Evolutionary conservation across 2,797 vertebrate genomes (phyloP), one percentile per base, ranked within the genome.

Genomic region (Pelodytes ibericus): DNA sequence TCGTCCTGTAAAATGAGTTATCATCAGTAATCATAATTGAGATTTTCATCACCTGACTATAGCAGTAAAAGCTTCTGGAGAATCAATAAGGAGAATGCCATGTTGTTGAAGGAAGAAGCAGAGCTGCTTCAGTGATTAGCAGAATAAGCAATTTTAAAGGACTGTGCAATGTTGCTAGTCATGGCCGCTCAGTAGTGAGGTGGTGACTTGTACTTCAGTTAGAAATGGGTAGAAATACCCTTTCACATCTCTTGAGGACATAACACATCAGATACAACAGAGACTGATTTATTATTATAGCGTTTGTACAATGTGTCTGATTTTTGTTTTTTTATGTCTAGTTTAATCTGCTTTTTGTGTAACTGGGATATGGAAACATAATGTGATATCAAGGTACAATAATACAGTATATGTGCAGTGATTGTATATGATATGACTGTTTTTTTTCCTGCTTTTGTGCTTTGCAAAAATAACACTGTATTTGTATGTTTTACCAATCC

Each of bases 21-120:
- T 74, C 64, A 79, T 62, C 64, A 41, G n/a, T 30, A 57, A 57
- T 73, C 44, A 79, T 73, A 74, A 73, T 63, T 69, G 64, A 79
- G 77, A 79, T 79, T 79, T 79, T 73, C 77, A 73, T 58, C 71
- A 73, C 71, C 63, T 79, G 71, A 47, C 73, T 69, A 69, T 57
- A 62, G 56, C 62, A 71, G 36, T 44, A 29, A 79, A 58, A 79
- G 71, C 39, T 58, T 44, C 31, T 29, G 76, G 5, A 39, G 76
- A 79, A 72, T 63, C 68, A 44, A 72, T 60, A 29, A 57, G 64
- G 49, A 69, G 70, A 74, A 41, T 73, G 72, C 73, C 20, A 62
- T 80, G 70, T 68, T 77, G 69, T 67, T 72, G 64, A 72, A 80
- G 64, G 70, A 72, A 76, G 31, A 65, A 24, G 59, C 63, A 67